These are phyloP conservation scores for Candoia aspera DNA, from an alignment of 2,113 vertebrate genomes.

Conservation along the genomic window DNA sequence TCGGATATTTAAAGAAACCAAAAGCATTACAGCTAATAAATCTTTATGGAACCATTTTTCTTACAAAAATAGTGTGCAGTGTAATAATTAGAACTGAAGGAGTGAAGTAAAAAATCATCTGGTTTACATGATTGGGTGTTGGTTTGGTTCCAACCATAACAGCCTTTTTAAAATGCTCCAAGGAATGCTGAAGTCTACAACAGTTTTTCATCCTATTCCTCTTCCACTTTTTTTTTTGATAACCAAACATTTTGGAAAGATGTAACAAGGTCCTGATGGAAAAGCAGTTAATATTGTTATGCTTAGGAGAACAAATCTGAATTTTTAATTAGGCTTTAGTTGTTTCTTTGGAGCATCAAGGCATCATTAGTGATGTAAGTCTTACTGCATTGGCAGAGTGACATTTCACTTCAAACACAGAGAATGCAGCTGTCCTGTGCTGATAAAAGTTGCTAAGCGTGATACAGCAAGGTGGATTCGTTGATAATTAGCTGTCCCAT, in stretches of 20 bases:
- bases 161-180: conserved; percentile 56
- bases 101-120: conserved; percentile 62
- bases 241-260: conserved; percentile 50
- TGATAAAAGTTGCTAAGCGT: conserved; percentile 76
- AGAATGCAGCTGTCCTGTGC: conserved; percentile 72
- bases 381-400: conserved; percentile 69
- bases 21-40: conserved; percentile 27
- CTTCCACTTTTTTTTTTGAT: conserved; percentile 34
- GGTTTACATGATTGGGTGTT: conserved; percentile 58
- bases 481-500: conserved; percentile 76
- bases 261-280: conserved; percentile 60
- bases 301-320: conserved; percentile 73
- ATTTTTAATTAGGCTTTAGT: conserved; percentile 87
- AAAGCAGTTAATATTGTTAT: conserved; percentile 59
- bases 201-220: conserved; percentile 61
- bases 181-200: conserved; percentile 53
- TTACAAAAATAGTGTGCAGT: conserved; percentile 42
- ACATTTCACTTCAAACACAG: conserved; percentile 75
- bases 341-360: conserved; percentile 78
- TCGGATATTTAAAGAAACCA: conserved; percentile 42
- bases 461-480: conserved; percentile 76
- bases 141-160: conserved; percentile 61
- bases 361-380: conserved; percentile 72
- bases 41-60: neutral
- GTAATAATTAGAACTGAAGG: conserved; percentile 55